Conservation (phyloP, 2,888 invertebrate species). For the Lamproptera curius region DNA sequence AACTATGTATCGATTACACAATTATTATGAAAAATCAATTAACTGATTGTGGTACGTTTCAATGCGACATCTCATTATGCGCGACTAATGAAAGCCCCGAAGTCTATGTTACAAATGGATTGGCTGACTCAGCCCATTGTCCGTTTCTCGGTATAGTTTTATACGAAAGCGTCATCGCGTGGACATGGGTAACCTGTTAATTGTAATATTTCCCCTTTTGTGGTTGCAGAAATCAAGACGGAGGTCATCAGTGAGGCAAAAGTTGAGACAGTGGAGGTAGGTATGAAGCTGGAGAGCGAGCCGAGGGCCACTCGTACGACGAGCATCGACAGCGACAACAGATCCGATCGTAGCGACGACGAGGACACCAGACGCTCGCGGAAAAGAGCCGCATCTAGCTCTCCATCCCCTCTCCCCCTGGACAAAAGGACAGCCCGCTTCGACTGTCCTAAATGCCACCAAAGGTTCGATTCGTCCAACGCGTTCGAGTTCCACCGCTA, state of each 20-base stretch:
- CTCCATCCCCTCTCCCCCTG: conserved; percentile 54
- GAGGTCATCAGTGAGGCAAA: conserved; percentile 69
- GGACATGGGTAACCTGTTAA: conserved; percentile 62
- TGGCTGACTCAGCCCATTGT: conserved; percentile 72
- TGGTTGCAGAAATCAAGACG: conserved; percentile 76
- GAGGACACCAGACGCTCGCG: conserved; percentile 55
- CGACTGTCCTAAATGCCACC: conserved; percentile 85
- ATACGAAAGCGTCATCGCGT: conserved; percentile 72
- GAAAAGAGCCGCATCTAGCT: conserved; percentile 62
- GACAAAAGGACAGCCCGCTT: conserved; percentile 66
- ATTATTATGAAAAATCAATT: conserved; percentile 48
- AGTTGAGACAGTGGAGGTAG: conserved; percentile 52
- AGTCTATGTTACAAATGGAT: conserved; percentile 53
- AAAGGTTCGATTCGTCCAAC: conserved; percentile 85
- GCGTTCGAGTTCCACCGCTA: conserved; percentile 84
- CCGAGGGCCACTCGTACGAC: conserved; percentile 55
- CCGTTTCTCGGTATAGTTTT: conserved; percentile 70
- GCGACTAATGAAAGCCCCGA: conserved; percentile 51
- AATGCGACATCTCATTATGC: conserved; percentile 55
- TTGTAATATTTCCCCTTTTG: conserved; percentile 38
- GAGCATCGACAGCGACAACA: conserved; percentile 76
- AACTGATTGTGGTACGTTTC: conserved; percentile 48
- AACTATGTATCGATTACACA: conserved; percentile 24
- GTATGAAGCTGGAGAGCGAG: conserved; percentile 54
- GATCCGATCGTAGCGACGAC: conserved; percentile 76